Base-by-base conservation (phyloP, 2,113 vertebrate genomes). In the Varanus komodoensis region DNA sequence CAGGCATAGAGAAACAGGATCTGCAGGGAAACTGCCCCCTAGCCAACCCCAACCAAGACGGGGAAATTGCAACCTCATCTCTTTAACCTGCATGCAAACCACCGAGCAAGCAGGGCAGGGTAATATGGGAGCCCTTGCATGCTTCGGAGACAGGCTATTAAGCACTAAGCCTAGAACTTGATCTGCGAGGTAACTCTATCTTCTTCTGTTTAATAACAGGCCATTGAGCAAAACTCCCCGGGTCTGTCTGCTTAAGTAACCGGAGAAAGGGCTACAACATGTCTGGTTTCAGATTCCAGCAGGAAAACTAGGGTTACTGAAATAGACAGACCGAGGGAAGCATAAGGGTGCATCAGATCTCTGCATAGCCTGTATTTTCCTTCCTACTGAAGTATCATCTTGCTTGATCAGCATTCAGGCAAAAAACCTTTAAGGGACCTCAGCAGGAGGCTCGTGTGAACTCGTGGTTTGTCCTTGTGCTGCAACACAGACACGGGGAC, bases 181-280 rank as follows among this genome's bases (percentile, higher is more conserved):
- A 94, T 93, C 92, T 77, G 54, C 0, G 0, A 64, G 48, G 93
- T 92, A 95, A 95, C 23, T 1, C 86, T 94, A 95, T 92, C 91
- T 8, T 80, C 34, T 68, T 92, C 91, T 93, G 67, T 90, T 94
- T 91, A 91, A 94, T 92, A 89, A 90, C 84, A 90, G 84, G 75
- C 78, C 87, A 91, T 94, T 90, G 93, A 94, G 89, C 83, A 94
- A 94, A 95, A 86, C 90, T 91, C 89, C 89, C 78, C 92, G 81
- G 0, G 0, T 77, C 77, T 86, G 78, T 92, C 81, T 69, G 88
- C 93, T 86, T 67, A 68, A 0, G 81, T 86, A 93, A 95, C 23
- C 3, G 0, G 89, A 95, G 91, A 91, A 19, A 67, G 0, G 0
- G 0, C 0, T 61, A 94, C 93, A 87, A 79, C 12, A 78, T 87